phyloP scores from a whole-genome alignment of 2,797 vertebrate genomes.

The Aythya fuligula region DNA sequence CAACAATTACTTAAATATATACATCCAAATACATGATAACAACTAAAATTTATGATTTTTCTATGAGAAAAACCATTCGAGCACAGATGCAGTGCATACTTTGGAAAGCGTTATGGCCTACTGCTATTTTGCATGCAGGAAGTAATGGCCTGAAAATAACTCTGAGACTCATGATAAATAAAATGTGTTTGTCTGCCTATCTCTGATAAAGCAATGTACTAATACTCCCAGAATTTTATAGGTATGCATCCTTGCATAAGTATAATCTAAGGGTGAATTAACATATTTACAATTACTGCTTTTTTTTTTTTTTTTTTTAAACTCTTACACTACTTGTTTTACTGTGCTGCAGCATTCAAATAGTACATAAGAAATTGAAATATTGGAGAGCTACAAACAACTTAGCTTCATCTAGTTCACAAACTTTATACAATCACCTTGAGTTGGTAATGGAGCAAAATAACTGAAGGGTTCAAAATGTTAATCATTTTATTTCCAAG shows the following conservation, averaged over 20 bases:
- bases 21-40: background rate
- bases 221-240: background rate
- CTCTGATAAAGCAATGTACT: constrained; percentile 4
- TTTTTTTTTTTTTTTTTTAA: background rate
- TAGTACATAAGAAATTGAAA: background rate
- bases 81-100: background rate
- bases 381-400: background rate
- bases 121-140: background rate
- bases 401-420: background rate
- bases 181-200: background rate
- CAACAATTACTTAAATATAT: background rate
- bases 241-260: background rate
- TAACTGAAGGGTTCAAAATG: background rate
- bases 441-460: background rate
- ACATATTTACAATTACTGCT: background rate
- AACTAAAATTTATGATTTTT: background rate
- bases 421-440: background rate
- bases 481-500: background rate
- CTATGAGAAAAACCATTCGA: background rate
- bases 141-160: background rate
- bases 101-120: background rate
- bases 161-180: background rate
- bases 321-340: background rate
- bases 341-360: background rate
- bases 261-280: background rate